Percentiles rank a stretch among this genome's conserved stretches.
Conservation (phyloP, 2,888 invertebrate genomes). For the Athalia cordata region DNA sequence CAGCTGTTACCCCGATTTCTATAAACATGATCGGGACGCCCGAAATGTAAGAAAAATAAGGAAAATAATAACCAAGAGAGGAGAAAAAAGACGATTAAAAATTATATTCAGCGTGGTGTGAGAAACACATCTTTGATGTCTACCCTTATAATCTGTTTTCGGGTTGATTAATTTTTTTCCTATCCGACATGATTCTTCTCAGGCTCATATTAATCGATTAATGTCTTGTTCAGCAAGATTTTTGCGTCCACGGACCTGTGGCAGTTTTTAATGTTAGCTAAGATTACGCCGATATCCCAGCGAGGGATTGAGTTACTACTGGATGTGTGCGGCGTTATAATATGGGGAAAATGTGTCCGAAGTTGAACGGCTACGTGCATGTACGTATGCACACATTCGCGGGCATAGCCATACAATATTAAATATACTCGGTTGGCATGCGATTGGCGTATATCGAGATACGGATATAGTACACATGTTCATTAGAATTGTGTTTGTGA, state of each 20-base stretch:
- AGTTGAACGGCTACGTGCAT: constrained; percentile 41
- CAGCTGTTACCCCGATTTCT: not conserved
- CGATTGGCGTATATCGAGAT: not conserved
- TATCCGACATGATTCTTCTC: no score
- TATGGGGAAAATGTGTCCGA: constrained; percentile 60
- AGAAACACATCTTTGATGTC: no score
- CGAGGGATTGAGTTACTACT: constrained; percentile 65
- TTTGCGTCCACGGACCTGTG: constrained; percentile 33
- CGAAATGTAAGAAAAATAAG: not conserved
- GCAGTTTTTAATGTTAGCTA: constrained; percentile 38
- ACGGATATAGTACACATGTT: not conserved
- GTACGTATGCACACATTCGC: not conserved
- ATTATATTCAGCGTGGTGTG: not conserved
- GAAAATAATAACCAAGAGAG: not conserved
- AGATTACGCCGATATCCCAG: constrained; percentile 65
- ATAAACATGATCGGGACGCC: not conserved
- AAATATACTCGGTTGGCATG: not conserved
- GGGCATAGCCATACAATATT: not conserved
- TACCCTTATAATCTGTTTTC: no score
- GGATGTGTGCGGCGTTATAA: constrained; percentile 60
- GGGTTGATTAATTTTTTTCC: no score
- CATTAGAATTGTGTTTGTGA: not conserved
- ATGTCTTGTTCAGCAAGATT: constrained; percentile 12
- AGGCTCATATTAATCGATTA: not conserved
- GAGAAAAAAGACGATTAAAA: not conserved